Evolutionary conservation across 2,888 invertebrate species (phyloP).

Genomic region (Galerucella calmariensis): DNA sequence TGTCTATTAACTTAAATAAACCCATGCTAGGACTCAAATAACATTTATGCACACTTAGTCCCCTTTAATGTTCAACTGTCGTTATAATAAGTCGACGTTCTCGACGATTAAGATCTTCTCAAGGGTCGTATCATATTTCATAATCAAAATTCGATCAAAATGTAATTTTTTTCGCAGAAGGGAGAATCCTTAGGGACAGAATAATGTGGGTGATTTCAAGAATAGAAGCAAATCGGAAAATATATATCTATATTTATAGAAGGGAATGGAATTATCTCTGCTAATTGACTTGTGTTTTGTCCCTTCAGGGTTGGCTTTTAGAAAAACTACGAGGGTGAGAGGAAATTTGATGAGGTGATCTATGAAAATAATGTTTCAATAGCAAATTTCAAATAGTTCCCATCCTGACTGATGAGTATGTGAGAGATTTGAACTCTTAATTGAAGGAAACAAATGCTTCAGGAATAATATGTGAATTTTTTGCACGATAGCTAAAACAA

Average conservation of each 20-base stretch:
- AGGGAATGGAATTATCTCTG: constrained; percentile 47
- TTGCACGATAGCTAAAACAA: too few relatives aligned
- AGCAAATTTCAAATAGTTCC: too few relatives aligned
- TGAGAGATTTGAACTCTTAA: too few relatives aligned
- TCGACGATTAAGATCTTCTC: constrained; percentile 42
- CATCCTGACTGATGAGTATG: too few relatives aligned
- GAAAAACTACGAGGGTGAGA: background rate
- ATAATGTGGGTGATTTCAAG: constrained; percentile 42
- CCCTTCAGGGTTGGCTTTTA: constrained; percentile 8
- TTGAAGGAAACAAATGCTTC: too few relatives aligned
- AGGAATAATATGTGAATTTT: too few relatives aligned
- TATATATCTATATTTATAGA: constrained; percentile 33
- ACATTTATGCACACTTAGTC: constrained; percentile 30
- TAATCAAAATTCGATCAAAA: constrained; percentile 51
- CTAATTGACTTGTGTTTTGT: constrained; percentile 48
- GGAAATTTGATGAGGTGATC: background rate
- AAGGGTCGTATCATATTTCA: constrained; percentile 45
- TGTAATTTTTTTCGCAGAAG: constrained; percentile 44
- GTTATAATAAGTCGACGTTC: constrained; percentile 40
- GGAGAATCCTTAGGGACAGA: constrained; percentile 36
- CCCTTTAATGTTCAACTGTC: constrained; percentile 32
- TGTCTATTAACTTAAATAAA: background rate
- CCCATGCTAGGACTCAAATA: background rate
- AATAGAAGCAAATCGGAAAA: constrained; percentile 44
- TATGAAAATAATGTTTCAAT: too few relatives aligned